Evolutionary conservation across 2,888 invertebrate genomes (phyloP).

Genomic region (Cheilosia vernalis): DNA sequence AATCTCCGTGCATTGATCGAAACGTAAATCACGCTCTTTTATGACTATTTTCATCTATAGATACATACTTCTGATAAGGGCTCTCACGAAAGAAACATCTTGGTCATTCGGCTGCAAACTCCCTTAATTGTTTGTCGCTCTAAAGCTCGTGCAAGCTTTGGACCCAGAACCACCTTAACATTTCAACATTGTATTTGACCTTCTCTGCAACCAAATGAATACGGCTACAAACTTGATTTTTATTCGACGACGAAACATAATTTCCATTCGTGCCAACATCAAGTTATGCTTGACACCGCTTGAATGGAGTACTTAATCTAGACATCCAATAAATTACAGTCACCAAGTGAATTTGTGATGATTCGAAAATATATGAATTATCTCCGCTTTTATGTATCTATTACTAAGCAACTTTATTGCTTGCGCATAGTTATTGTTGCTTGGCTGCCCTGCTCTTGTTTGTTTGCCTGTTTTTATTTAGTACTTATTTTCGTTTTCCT

Average conservation of each 20-base stretch:
- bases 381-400: constrained; percentile 46
- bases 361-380: constrained; percentile 67
- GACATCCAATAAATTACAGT: constrained; percentile 69
- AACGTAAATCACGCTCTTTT: no score
- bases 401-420: constrained; percentile 55
- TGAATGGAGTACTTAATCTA: constrained; percentile 59
- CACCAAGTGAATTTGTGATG: constrained; percentile 67
- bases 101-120: no score
- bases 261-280: constrained; percentile 41
- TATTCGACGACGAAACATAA: constrained; percentile 2
- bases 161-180: no score
- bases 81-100: no score
- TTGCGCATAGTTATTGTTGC: constrained; percentile 63
- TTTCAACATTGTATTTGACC: no score
- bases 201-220: neutral
- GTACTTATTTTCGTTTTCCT: constrained; percentile 68
- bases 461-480: constrained; percentile 56
- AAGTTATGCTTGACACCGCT: constrained; percentile 50
- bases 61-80: no score
- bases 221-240: neutral
- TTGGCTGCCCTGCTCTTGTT: constrained; percentile 48
- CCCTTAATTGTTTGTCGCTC: no score
- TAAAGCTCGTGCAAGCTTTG: no score
- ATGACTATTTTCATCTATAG: no score
- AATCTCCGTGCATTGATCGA: no score